Base-by-base conservation (phyloP, 2,888 invertebrate genomes). In the Drosophila formosana region DNA sequence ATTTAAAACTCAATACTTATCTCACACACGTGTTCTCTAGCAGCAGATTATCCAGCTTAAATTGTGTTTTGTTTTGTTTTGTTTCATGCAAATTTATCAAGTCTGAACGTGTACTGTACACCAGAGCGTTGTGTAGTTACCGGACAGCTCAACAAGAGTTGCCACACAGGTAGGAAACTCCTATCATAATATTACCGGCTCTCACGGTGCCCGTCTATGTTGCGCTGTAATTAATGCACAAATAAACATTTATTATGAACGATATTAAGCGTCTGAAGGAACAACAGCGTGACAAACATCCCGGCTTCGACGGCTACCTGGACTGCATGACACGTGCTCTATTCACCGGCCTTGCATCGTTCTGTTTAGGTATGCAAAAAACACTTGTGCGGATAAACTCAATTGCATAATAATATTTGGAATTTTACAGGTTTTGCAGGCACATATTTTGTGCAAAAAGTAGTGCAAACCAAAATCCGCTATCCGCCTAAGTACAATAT, bases 311-410 rank as follows among this genome's bases (percentile, higher is more conserved):
- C 80, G 91, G 91, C 2, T 93, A 93, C 70, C 75, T 93, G 46
- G 92, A 93, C 78, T 93, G 93, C 72, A 93, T 93, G 92, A 92
- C 92, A 37, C 89, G 93, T 67, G 88, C 93, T 0, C 83, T 93
- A 3, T 92, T 93, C 58, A 91, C 92, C 2, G 93, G 93, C 9
- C 58, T 93, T 32, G 91, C 93, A n/a, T 82, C 92, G 3, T 92
- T 93, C 81, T 91, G 93, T 63, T 82, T 93, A 56, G 91, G 93
- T 93, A 72, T 18, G 77, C 30, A 26, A 13, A 13, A 34, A 5
- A 46, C 9, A 4, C 8, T 62, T 34, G 18, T n/a, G 13, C n/a
- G 6, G 8, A 3, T 50, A 55, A 58, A 37, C 11, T 45, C 55
- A 50, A 78, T 86, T 84, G 71, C 74, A 86, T 88, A 87, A 82